Evolutionary conservation across 1,140 invertebrate species (phyloP).

Genomic region (Drosophila mojavensis): DNA sequence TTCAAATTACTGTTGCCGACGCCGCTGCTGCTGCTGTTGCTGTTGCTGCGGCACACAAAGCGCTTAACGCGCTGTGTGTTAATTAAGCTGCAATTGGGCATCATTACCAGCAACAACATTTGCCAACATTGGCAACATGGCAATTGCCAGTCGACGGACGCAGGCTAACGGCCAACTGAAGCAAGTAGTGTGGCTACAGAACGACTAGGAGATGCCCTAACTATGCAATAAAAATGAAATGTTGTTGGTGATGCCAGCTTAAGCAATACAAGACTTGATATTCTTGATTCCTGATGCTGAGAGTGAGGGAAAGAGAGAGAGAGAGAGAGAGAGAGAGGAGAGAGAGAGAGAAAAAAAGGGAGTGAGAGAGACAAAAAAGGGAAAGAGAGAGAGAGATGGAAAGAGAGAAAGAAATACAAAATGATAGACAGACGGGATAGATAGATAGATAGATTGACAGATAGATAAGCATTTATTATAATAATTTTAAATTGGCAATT

Average conservation of each 20-base stretch:
- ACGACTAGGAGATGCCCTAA: constrained; percentile 5
- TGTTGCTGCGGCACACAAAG: constrained; percentile 57
- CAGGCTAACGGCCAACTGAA: not conserved
- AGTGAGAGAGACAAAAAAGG: too few species aligned
- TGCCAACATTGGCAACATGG: constrained; percentile 52
- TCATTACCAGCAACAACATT: constrained; percentile 79
- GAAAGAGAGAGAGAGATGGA: too few species aligned
- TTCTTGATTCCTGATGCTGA: too few species aligned
- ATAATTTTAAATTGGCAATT: too few species aligned
- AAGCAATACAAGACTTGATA: too few species aligned
- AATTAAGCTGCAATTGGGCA: constrained; percentile 78
- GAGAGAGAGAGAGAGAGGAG: too few species aligned
- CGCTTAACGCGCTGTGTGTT: constrained; percentile 76
- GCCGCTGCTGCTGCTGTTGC: constrained; percentile 12
- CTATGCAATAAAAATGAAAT: not conserved
- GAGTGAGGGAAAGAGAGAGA: too few species aligned
- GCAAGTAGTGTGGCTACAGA: not conserved
- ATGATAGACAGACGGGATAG: too few species aligned
- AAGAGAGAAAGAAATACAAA: too few species aligned
- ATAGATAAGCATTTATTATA: too few species aligned
- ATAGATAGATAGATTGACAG: too few species aligned
- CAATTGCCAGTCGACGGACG: constrained; percentile 30
- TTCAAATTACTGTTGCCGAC: constrained; percentile 9
- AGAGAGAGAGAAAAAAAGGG: too few species aligned
- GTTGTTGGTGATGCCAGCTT: not conserved